Evolutionary conservation across 2,113 vertebrate species (phyloP).

Genomic region (Cyanistes caeruleus): DNA sequence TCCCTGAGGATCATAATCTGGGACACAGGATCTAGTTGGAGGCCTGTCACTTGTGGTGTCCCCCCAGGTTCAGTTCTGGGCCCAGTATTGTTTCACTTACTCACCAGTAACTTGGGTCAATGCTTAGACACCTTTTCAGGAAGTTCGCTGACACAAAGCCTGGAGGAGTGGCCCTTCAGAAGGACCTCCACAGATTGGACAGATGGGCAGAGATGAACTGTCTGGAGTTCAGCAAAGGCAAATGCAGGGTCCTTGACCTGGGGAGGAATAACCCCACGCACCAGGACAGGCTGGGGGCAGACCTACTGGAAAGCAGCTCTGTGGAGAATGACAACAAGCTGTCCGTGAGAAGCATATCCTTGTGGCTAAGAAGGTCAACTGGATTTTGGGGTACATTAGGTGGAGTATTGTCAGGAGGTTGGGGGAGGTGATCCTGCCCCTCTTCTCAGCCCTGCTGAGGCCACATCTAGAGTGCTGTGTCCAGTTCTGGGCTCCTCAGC

Average conservation of each 20-base stretch:
- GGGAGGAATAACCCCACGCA: no score
- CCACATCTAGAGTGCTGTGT: not conserved
- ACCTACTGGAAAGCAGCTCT: not conserved
- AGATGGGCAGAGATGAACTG: not conserved
- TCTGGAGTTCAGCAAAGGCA: not conserved
- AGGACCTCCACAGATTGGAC: not conserved
- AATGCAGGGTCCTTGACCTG: not conserved
- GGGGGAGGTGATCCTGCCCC: accelerated
- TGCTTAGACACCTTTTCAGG: not conserved
- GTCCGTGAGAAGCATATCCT: not conserved
- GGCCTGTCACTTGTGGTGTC: not conserved
- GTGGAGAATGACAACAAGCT: not conserved
- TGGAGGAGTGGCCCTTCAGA: not conserved
- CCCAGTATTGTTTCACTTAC: not conserved
- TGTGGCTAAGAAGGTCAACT: not conserved
- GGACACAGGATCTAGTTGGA: not conserved
- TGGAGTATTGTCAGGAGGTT: not conserved
- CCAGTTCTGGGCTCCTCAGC: not conserved
- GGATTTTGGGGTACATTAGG: not conserved
- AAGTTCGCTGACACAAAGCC: accelerated
- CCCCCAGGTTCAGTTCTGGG: not conserved
- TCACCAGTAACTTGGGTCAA: not conserved
- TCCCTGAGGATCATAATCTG: not conserved
- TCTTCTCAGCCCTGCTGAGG: not conserved
- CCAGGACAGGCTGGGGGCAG: not conserved